These are phyloP conservation scores for Lamellibrachia columna DNA, from an alignment of 2,888 invertebrate genomes.

Conservation along the genomic window DNA sequence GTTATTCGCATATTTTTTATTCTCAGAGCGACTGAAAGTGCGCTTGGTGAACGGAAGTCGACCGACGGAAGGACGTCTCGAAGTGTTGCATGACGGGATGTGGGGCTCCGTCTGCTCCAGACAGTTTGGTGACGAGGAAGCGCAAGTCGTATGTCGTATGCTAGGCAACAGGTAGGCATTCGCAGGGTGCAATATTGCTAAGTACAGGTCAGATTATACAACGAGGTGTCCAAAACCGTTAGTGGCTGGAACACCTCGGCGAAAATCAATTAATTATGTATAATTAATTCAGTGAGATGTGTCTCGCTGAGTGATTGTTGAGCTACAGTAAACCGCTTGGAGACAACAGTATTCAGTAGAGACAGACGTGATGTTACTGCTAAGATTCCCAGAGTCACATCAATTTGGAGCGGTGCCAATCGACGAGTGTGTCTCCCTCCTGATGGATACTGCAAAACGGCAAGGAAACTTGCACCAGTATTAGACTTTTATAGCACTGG, in stretches of 20 bases:
- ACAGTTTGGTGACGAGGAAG: constrained; percentile 34
- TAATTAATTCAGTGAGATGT: background rate
- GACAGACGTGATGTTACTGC: background rate
- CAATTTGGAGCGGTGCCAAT: background rate
- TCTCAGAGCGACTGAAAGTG: constrained; percentile 29
- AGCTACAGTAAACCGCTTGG: background rate
- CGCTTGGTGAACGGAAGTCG: constrained; percentile 32
- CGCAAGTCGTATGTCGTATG: constrained; percentile 32
- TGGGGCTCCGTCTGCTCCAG: constrained; percentile 36
- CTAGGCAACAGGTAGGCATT: constrained; percentile 30
- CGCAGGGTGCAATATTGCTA: background rate
- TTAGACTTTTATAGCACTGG: background rate
- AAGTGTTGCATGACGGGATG: constrained; percentile 36
- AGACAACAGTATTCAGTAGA: background rate
- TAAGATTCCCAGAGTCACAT: background rate
- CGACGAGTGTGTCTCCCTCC: background rate
- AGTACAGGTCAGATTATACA: background rate
- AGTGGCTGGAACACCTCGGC: background rate
- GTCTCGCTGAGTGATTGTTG: background rate
- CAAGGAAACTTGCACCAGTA: background rate
- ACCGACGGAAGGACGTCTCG: constrained; percentile 32
- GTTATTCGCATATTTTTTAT: background rate
- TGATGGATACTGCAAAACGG: background rate
- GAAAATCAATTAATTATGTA: background rate
- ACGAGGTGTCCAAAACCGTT: background rate